Base-by-base conservation (phyloP, 2,797 vertebrate genomes). In the Aphelocoma californica region DNA sequence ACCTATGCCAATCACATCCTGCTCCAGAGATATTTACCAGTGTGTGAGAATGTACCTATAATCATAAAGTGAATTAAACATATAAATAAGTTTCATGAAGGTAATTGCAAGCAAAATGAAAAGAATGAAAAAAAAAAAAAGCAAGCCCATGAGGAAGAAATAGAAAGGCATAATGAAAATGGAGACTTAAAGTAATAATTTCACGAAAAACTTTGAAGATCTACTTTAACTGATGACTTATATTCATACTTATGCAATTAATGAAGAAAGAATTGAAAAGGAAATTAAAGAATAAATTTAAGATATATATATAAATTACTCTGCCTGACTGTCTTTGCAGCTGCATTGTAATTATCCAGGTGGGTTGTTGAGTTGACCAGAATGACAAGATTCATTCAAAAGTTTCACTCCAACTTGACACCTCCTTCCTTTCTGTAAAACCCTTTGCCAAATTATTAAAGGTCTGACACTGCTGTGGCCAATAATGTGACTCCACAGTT, bases 201-300 rank as follows among this genome's bases (percentile, higher is more conserved):
- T 91, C n/a, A 92, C 94, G 9, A 92, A 92, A 95, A 73, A 36
- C 18, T 81, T 90, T 79, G 44, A 91, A 94, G 89, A 62, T 71
- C 45, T 73, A 40, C 53, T 80, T 24, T 94, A 97, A 95, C 85
- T 96, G 85, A 86, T 95, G 62, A 47, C 34, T 96, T 89, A 71
- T 70, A 94, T 95, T 96, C 73, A 84, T 83, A 95, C 93, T 89
- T 95, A 86, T 78, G 61, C 48, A 94, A 93, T 94, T 91, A 3
- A 14, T 87, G 74, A 74, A 79, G 48, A 85, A 87, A 77, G 15
- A 89, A 94, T 58, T 87, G 50, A 53, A 87, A 79, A 40, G 25
- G 8, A 93, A 96, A 93, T 89, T 42, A 96, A 97, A 90, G 48
- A 95, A 96, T 92, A 96, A 65, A 95, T 95, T 92, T 93, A 85